These are phyloP conservation scores for Calcarius lapponicus DNA, from an alignment of 2,797 vertebrate genomes.

Conservation along the genomic window DNA sequence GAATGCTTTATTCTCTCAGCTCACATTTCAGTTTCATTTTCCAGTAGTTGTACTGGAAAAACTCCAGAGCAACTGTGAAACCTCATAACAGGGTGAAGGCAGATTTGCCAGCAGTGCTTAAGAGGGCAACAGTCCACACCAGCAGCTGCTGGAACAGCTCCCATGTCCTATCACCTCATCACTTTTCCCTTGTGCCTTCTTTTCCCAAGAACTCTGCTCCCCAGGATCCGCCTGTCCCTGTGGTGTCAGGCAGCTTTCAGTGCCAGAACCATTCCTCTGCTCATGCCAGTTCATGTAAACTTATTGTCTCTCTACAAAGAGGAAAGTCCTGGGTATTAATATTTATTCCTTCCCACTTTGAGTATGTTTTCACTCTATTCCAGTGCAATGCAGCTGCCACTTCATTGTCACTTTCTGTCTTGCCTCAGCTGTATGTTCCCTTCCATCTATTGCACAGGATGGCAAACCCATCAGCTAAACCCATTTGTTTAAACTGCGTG, in stretches of 20 bases:
- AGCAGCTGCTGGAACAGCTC: background rate
- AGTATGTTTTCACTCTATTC: background rate
- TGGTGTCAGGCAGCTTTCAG: background rate
- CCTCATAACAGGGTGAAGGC: background rate
- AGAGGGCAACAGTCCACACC: background rate
- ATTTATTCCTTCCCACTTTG: background rate
- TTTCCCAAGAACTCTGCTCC: background rate
- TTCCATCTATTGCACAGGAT: background rate
- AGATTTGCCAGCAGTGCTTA: background rate
- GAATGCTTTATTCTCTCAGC: conserved; percentile 29
- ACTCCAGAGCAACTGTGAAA: conserved; percentile 19
- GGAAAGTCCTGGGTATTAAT: background rate
- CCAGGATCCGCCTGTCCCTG: background rate
- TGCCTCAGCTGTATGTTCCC: background rate
- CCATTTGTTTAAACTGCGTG: background rate
- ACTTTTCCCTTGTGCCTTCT: background rate
- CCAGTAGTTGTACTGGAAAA: conserved; percentile 39
- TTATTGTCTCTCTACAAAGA: background rate
- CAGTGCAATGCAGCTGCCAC: background rate
- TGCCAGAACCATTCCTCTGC: background rate
- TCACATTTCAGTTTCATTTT: conserved; percentile 23
- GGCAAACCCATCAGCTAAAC: background rate
- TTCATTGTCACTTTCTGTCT: background rate
- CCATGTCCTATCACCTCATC: background rate
- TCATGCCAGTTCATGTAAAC: background rate